Percentiles rank a stretch among this genome's conserved stretches.
phyloP scores from a whole-genome alignment of 92 coral and sea anemone species.

The Palythoa caribaeorum region DNA sequence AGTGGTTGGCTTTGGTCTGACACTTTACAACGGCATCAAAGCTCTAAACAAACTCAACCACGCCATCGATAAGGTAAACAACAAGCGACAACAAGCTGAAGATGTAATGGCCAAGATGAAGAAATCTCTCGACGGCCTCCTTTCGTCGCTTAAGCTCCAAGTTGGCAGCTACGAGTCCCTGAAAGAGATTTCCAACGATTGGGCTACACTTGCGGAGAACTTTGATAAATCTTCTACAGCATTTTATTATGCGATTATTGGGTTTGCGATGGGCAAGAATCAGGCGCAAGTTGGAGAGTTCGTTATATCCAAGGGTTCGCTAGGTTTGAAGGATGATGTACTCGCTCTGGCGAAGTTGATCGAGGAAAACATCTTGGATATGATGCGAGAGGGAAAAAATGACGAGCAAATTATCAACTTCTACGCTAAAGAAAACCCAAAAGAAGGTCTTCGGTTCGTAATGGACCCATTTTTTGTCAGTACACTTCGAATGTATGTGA shows the following conservation, averaged over 20 bases:
- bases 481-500: slow-evolving; percentile 58
- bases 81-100: slow-evolving; percentile 57
- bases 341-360: slow-evolving; percentile 68
- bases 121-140: slow-evolving; percentile 69
- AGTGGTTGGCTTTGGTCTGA: slow-evolving; percentile 76
- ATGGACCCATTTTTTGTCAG: slow-evolving; percentile 74
- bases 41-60: slow-evolving; percentile 64
- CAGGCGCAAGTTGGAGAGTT: slow-evolving; percentile 53
- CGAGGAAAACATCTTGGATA: slow-evolving; percentile 69
- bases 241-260: slow-evolving; percentile 67
- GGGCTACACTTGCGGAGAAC: slow-evolving; percentile 72
- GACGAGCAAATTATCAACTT: slow-evolving; percentile 70
- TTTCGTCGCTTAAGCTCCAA: slow-evolving; percentile 47
- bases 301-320: slow-evolving; percentile 46
- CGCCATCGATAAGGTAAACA: slow-evolving; percentile 74
- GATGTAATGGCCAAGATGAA: slow-evolving; percentile 65
- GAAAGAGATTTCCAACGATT: slow-evolving; percentile 68
- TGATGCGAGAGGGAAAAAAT: slow-evolving; percentile 72
- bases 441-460: slow-evolving; percentile 76
- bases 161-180: slow-evolving; percentile 71
- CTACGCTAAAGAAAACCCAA: slow-evolving; percentile 75
- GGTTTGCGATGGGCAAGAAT: slow-evolving; percentile 64
- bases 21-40: slow-evolving; percentile 66
- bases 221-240: slow-evolving; percentile 73
- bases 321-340: slow-evolving; percentile 65